phyloP scores from a whole-genome alignment of 2,797 vertebrate species.

The Hippoglossus hippoglossus region DNA sequence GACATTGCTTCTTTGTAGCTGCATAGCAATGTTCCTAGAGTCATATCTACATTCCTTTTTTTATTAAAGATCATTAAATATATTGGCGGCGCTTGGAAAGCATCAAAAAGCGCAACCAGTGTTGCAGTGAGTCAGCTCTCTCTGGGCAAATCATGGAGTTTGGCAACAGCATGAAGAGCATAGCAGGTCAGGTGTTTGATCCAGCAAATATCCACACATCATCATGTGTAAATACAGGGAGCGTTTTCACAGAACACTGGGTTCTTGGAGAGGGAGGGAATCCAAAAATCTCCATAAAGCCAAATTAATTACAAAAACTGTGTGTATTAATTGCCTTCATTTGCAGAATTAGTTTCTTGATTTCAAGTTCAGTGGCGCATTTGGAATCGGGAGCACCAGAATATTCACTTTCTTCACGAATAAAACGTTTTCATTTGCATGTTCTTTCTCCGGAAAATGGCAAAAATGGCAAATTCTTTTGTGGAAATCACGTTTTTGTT shows the following conservation, averaged over 20 bases:
- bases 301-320: slow-evolving; percentile 27
- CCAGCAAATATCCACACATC: slow-evolving; percentile 42
- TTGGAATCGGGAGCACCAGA: too few relatives aligned
- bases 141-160: slow-evolving; percentile 14
- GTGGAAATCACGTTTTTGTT: too few relatives aligned
- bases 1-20: background rate
- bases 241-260: slow-evolving; percentile 46
- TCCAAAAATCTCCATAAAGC: slow-evolving; percentile 51
- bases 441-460: too few relatives aligned
- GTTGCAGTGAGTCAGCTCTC: slow-evolving; percentile 5
- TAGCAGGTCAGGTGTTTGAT: slow-evolving; percentile 48
- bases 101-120: slow-evolving; percentile 8
- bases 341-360: too few relatives aligned
- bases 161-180: slow-evolving; percentile 34
- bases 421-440: background rate
- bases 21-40: too few relatives aligned
- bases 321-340: slow-evolving; percentile 16
- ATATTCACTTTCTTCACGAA: too few relatives aligned
- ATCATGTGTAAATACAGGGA: slow-evolving; percentile 37
- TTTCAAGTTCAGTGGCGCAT: too few relatives aligned
- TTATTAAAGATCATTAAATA: background rate
- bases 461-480: too few relatives aligned
- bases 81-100: background rate
- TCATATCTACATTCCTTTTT: background rate
- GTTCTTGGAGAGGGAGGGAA: slow-evolving; percentile 33